phyloP scores from a whole-genome alignment of 2,888 invertebrate species.

The Malachius bipustulatus region DNA sequence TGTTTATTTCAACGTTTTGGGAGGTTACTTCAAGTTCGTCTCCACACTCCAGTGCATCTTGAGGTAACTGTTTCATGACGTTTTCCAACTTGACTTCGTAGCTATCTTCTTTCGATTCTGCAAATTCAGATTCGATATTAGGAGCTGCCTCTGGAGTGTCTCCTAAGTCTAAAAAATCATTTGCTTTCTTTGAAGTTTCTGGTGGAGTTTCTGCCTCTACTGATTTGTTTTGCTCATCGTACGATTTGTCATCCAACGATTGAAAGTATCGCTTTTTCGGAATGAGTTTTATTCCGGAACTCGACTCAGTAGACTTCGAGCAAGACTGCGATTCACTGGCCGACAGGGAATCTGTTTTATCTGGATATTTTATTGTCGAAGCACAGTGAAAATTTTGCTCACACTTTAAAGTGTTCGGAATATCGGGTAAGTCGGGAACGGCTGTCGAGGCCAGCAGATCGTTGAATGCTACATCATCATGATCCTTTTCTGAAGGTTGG shows the following conservation, averaged over 20 bases:
- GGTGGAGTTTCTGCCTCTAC: not conserved
- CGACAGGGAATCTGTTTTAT: conserved; percentile 23
- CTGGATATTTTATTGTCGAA: conserved; percentile 33
- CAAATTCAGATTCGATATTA: conserved; percentile 8
- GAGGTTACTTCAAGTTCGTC: not conserved
- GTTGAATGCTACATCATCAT: conserved; percentile 43
- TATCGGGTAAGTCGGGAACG: conserved; percentile 45
- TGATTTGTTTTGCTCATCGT: conserved; percentile 18
- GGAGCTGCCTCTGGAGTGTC: no score
- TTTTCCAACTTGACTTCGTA: not conserved
- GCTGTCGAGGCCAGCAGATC: conserved; percentile 49
- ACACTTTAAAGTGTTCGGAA: conserved; percentile 34
- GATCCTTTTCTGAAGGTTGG: conserved; percentile 16
- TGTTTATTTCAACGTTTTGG: conserved; percentile 1
- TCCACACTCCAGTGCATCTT: not conserved
- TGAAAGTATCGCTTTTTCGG: conserved; percentile 36
- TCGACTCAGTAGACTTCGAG: not conserved
- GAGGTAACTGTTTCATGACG: not conserved
- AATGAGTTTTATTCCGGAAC: conserved; percentile 28
- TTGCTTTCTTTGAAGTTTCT: conserved; percentile 3
- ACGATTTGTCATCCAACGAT: conserved; percentile 32
- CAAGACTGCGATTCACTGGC: not conserved
- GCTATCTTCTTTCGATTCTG: conserved; percentile 10
- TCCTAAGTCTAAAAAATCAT: not conserved
- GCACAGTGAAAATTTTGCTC: conserved; percentile 35